Evolutionary conservation across 2,113 vertebrate species (phyloP).

Genomic region (Saccopteryx bilineata): DNA sequence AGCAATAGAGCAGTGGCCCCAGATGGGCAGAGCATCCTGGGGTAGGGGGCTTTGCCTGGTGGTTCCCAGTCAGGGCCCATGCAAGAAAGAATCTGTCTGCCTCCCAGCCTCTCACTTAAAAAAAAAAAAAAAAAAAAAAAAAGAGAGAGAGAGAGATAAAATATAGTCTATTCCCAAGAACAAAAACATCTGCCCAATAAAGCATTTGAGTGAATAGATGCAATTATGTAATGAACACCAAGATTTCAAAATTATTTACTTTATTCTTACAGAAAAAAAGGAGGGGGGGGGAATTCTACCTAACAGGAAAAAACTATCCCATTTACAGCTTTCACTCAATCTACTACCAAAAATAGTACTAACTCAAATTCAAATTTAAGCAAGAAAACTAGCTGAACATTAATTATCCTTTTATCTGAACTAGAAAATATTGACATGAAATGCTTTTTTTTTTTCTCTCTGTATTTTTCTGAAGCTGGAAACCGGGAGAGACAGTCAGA

Average conservation of each 20-base stretch:
- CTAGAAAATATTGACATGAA: not conserved
- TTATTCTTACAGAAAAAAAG: not conserved
- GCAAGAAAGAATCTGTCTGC: too few species aligned
- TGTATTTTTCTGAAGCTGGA: too few species aligned
- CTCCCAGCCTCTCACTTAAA: too few species aligned
- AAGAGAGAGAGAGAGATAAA: not conserved
- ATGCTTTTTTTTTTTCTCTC: not conserved
- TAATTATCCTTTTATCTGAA: not conserved
- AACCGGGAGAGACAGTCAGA: too few species aligned
- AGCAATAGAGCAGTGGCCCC: too few species aligned
- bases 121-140: too few species aligned
- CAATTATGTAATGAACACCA: slow-evolving; percentile 5
- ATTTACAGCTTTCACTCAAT: slow-evolving; percentile 33
- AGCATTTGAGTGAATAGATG: slow-evolving; percentile 40
- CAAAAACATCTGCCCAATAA: slow-evolving; percentile 43
- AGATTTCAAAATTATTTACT: slow-evolving; percentile 41
- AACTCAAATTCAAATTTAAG: slow-evolving; percentile 27
- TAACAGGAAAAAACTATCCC: not conserved
- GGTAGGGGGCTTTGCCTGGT: too few species aligned
- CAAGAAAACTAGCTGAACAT: slow-evolving; percentile 39
- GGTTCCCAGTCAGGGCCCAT: too few species aligned
- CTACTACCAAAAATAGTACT: not conserved
- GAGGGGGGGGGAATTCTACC: not conserved
- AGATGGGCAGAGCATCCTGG: too few species aligned
- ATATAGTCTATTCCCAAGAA: not conserved